Percentiles rank a stretch among this genome's conserved stretches.
Conservation (phyloP, 2,797 vertebrate species). For the Anableps anableps region DNA sequence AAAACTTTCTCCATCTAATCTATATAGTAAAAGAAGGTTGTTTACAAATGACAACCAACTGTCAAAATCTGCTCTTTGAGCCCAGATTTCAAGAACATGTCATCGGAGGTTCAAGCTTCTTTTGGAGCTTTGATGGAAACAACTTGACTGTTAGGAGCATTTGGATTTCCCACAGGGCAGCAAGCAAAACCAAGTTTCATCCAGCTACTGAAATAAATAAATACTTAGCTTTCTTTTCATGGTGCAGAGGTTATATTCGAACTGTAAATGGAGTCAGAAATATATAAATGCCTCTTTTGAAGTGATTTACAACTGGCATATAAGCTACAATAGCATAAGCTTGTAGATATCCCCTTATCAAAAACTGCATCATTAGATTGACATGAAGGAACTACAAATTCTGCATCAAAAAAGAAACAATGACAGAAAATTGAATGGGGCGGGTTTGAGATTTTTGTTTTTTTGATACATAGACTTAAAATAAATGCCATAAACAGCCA, state of each 20-base stretch:
- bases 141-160: slow-evolving; percentile 3
- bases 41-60: slow-evolving; percentile 39
- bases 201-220: slow-evolving; percentile 5
- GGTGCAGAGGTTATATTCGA: background rate
- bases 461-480: too few relatives aligned
- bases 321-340: background rate
- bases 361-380: background rate
- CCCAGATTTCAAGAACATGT: slow-evolving; percentile 19
- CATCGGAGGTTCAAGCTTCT: slow-evolving; percentile 24
- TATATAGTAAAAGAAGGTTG: background rate
- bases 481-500: too few relatives aligned
- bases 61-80: slow-evolving; percentile 37
- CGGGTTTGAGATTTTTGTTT: background rate
- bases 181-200: slow-evolving; percentile 8
- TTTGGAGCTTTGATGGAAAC: slow-evolving; percentile 26
- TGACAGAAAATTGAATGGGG: too few relatives aligned
- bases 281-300: background rate
- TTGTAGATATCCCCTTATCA: background rate
- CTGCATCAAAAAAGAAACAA: too few relatives aligned
- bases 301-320: background rate
- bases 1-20: slow-evolving; percentile 17
- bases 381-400: background rate
- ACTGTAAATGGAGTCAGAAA: slow-evolving; percentile 4
- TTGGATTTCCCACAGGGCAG: slow-evolving; percentile 38
- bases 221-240: slow-evolving; percentile 2